Percentiles rank a stretch among this genome's conserved stretches.
phyloP scores from a whole-genome alignment of 1,140 invertebrate genomes.

The Drosophila bocqueti region DNA sequence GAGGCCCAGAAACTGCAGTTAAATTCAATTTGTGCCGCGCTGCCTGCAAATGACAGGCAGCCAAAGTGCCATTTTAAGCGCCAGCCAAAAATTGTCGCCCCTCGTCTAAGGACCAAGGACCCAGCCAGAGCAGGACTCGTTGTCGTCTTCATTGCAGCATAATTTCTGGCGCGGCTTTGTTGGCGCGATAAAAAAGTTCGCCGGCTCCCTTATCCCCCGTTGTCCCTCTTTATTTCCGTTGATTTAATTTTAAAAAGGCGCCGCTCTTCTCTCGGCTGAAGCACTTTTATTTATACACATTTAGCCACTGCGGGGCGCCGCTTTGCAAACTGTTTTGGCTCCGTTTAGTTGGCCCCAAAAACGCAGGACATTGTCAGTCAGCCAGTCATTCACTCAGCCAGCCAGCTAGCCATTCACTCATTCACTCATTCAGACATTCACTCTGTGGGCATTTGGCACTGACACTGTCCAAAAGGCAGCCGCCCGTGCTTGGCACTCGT shows the following conservation, averaged over 20 bases:
- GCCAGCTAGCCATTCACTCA: constrained; percentile 20
- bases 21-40: constrained; percentile 81
- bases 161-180: constrained; percentile 73
- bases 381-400: constrained; percentile 36
- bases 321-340: constrained; percentile 73
- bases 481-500: constrained; percentile 65
- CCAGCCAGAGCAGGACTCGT: constrained; percentile 34
- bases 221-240: constrained; percentile 67
- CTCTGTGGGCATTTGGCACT: constrained; percentile 56
- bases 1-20: constrained; percentile 72
- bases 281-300: constrained; percentile 79
- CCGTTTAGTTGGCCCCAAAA: constrained; percentile 70
- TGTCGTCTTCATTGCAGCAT: constrained; percentile 77
- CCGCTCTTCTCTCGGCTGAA: constrained; percentile 59
- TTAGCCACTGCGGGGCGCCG: constrained; percentile 54
- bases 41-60: constrained; percentile 78
- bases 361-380: constrained; percentile 64
- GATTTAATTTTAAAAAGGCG: constrained; percentile 83
- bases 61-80: constrained; percentile 80
- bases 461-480: constrained; percentile 55
- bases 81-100: constrained; percentile 79
- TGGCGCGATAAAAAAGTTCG: constrained; percentile 76
- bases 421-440: constrained; percentile 27
- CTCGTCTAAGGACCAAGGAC: constrained; percentile 22
- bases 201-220: constrained; percentile 31